Evolutionary conservation across 2,797 vertebrate genomes (phyloP).

Genomic region (Pyrocephalus nanus): DNA sequence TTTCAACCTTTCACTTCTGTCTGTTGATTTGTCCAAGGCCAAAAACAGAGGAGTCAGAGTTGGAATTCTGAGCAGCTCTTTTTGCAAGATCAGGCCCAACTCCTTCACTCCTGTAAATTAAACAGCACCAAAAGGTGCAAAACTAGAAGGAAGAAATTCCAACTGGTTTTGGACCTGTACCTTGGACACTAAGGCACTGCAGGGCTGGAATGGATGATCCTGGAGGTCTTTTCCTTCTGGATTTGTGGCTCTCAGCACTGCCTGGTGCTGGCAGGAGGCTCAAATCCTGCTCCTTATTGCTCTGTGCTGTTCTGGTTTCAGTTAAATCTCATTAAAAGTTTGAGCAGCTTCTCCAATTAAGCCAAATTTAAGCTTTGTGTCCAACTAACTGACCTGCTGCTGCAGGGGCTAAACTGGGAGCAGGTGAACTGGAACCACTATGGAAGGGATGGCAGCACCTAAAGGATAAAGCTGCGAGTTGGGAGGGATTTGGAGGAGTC

Average conservation of each 20-base stretch:
- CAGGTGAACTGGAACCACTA: not conserved
- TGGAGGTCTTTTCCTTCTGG: not conserved
- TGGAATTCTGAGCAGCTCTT: not conserved
- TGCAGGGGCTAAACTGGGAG: not conserved
- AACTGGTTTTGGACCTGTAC: not conserved
- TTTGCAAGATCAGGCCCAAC: not conserved
- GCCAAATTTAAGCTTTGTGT: not conserved
- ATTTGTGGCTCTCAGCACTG: fast-evolving
- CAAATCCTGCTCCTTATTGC: not conserved
- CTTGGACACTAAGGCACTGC: not conserved
- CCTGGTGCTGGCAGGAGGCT: not conserved
- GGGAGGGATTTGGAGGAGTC: not conserved
- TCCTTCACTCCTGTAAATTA: not conserved
- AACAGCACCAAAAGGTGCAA: not conserved
- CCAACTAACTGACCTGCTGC: not conserved
- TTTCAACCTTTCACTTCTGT: not conserved
- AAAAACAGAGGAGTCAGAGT: not conserved
- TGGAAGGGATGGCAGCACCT: not conserved
- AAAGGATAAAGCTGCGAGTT: not conserved
- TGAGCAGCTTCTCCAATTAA: not conserved
- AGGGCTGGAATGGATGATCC: not conserved
- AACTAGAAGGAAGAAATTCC: not conserved
- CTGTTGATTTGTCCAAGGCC: not conserved
- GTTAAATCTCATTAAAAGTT: not conserved
- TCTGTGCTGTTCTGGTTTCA: not conserved